Base-by-base conservation (phyloP, 2,113 vertebrate species). In the Tupaia tana region DNA sequence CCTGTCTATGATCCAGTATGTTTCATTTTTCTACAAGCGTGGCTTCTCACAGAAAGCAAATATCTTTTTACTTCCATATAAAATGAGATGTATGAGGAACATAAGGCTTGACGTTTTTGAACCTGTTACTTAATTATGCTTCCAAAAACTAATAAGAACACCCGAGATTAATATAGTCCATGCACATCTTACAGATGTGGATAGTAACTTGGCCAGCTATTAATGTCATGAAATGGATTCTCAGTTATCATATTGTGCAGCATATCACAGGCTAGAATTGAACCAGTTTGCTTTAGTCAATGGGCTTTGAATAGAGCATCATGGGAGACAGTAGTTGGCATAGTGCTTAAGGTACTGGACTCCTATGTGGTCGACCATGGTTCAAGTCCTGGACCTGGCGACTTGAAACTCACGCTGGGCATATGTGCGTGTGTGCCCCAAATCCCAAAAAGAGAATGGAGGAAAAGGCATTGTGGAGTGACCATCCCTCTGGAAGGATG, bases 41-140 rank as follows among this genome's bases (percentile, higher is more conserved):
- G 79, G 29, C 13, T 93, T 95, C 71, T 82, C 19, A 88, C 20
- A 77, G 58, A 79, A 95, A 92, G 59, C 27, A 90, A 83, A 2
- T 59, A 56, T 54, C 29, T 34, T 66, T 97, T 95, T 73, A 79
- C 11, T 81, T 95, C 67, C 27, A 88, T 15, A 80, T 79, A 88
- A 81, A 94, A 84, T 70, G 54, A 93, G 43, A 77, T 67, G 52
- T 31, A 56, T 12, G 15, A 93, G 27, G 71, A 87, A 78, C 22
- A 69, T 14, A 66, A 56, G 29, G 27, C n/a, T 80, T 90, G 58
- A 83, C 90, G 52, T 90, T 92, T 95, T 95, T 78, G n/a, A 97
- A 18, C 73, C 25, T 56, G 25, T 81, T 86, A 78, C 16, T 59
- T 92, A 82, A 86, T 61, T 64, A 61, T 89, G 31, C 27, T n/a